Percentiles rank a stretch among this genome's conserved stretches.
Conservation (phyloP, 2,113 vertebrate genomes). For the Mellivora capensis region DNA sequence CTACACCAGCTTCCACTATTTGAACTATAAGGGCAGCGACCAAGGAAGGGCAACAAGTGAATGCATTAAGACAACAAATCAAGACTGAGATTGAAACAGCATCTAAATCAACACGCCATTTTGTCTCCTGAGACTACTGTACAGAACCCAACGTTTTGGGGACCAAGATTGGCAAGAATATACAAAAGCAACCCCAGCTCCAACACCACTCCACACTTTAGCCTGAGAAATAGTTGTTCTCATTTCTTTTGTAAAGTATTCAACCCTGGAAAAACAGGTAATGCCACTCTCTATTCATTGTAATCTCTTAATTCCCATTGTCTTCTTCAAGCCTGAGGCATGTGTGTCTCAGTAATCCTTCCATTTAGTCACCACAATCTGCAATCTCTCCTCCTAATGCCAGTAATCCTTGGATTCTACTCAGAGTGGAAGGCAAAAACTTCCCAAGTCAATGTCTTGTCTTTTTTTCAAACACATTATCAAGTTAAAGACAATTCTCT, state of each 20-base stretch:
- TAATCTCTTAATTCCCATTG: slow-evolving; percentile 53
- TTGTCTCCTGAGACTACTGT: background rate
- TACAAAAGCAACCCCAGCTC: background rate
- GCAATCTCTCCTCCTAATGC: background rate
- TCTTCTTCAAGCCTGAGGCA: slow-evolving; percentile 38
- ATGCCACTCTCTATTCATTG: slow-evolving; percentile 9
- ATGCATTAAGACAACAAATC: background rate
- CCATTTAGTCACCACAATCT: slow-evolving; percentile 46
- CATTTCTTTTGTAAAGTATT: slow-evolving; percentile 40
- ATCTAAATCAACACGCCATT: background rate
- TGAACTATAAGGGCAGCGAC: background rate
- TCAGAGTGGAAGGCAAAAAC: background rate
- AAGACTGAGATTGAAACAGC: background rate
- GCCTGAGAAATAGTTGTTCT: slow-evolving; percentile 14
- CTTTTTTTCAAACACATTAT: slow-evolving; percentile 50
- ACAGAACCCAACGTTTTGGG: slow-evolving; percentile 2
- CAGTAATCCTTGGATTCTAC: slow-evolving; percentile 47
- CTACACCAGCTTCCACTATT: background rate
- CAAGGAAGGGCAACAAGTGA: background rate
- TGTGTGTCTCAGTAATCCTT: slow-evolving; percentile 35
- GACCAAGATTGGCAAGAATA: background rate
- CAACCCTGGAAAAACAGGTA: background rate
- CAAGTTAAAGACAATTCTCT: slow-evolving; percentile 63
- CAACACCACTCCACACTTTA: background rate
- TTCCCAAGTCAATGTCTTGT: slow-evolving; percentile 40